A percentile compares a stretch with the other conserved stretches of the same genome.
phyloP scores from a whole-genome alignment of 2,797 vertebrate species.

The Corythornis leucogaster region DNA sequence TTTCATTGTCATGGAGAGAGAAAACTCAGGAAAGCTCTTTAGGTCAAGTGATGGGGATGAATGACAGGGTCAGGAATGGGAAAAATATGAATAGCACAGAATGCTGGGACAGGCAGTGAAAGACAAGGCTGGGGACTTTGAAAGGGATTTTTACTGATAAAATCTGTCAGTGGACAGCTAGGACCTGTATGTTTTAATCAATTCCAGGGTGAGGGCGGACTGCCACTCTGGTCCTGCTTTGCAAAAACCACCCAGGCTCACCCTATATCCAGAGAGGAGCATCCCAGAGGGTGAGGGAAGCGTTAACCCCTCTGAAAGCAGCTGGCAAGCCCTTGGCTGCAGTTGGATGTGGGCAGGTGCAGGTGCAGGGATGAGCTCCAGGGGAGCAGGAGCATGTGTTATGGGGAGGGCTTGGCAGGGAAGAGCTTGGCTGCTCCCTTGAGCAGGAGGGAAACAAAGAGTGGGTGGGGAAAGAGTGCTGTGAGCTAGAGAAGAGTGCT shows the following conservation, averaged over 20 bases:
- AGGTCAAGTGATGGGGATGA: neutral
- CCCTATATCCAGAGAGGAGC: neutral
- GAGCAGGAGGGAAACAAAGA: conserved; percentile 13
- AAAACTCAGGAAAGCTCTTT: neutral
- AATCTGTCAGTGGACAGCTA: neutral
- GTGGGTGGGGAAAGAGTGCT: neutral
- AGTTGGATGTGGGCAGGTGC: conserved; percentile 3
- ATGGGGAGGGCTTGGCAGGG: neutral
- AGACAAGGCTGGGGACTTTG: neutral
- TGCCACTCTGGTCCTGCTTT: neutral
- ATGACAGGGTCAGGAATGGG: neutral
- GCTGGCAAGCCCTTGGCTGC: neutral
- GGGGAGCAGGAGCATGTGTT: neutral
- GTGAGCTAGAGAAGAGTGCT: neutral
- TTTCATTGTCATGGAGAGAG: neutral
- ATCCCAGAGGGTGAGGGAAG: neutral
- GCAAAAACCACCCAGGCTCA: neutral
- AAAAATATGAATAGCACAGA: neutral
- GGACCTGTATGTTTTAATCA: neutral
- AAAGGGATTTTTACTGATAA: neutral
- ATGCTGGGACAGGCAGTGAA: neutral
- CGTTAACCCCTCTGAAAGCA: neutral
- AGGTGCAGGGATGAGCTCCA: conserved; percentile 49
- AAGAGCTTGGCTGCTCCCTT: neutral
- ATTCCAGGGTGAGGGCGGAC: neutral